phyloP scores from a whole-genome alignment of 2,797 vertebrate genomes.

The Helarctos malayanus region DNA sequence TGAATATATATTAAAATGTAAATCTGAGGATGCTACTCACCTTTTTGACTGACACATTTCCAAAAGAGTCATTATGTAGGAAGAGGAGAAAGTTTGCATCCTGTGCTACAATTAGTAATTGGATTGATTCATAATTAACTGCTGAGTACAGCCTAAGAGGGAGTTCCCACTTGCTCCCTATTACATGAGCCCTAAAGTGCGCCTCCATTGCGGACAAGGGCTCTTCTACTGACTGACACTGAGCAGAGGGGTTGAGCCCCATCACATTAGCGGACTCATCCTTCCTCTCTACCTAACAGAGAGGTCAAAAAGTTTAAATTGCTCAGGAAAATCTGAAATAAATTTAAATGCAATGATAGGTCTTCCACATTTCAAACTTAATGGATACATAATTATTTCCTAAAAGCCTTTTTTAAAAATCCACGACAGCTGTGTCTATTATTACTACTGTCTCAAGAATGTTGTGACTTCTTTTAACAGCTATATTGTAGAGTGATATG shows the following conservation, averaged over 20 bases:
- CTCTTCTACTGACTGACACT: not conserved
- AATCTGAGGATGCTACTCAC: not conserved
- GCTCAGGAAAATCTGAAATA: not conserved
- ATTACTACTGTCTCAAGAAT: not conserved
- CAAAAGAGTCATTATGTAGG: not conserved
- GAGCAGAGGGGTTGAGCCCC: not conserved
- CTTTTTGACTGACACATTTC: not conserved
- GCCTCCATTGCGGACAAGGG: not conserved
- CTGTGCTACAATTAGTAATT: not conserved
- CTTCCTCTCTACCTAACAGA: not conserved
- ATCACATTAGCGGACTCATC: fast-evolving
- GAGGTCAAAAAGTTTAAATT: not conserved
- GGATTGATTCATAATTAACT: not conserved
- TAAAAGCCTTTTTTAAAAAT: slow-evolving; percentile 16
- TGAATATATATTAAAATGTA: not conserved
- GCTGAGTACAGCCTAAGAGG: not conserved
- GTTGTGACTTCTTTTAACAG: slow-evolving; percentile 31
- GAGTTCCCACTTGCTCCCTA: not conserved
- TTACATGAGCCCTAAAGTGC: fast-evolving
- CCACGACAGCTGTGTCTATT: not conserved
- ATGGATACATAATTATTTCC: slow-evolving; percentile 7
- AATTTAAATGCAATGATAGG: not conserved
- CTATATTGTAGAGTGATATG: not conserved
- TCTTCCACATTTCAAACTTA: not conserved
- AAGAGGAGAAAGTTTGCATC: not conserved